Conservation (phyloP, 2,888 invertebrate species). For the Chloroclysta siterata region DNA sequence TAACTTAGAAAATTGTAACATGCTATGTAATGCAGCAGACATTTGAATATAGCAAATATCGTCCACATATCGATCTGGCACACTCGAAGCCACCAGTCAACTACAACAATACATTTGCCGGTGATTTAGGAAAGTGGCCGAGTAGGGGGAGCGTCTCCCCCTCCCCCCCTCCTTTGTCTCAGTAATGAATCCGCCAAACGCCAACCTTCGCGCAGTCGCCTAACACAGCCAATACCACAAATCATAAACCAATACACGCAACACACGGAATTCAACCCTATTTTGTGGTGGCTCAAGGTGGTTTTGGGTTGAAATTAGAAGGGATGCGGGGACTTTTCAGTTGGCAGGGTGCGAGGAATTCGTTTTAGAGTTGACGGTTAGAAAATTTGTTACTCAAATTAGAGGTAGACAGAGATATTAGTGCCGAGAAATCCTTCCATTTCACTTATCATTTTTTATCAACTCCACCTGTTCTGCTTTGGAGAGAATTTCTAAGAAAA, state of each 20-base stretch:
- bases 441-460: constrained; percentile 32
- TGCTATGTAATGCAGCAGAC: not conserved
- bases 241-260: constrained; percentile 60
- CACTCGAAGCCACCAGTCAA: constrained; percentile 38
- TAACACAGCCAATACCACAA: constrained; percentile 60
- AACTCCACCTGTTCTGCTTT: not conserved
- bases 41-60: constrained; percentile 23
- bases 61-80: constrained; percentile 31
- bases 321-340: constrained; percentile 16
- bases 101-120: constrained; percentile 73
- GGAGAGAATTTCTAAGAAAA: not conserved
- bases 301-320: constrained; percentile 8
- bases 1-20: not conserved
- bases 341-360: constrained; percentile 48
- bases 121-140: constrained; percentile 82
- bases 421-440: constrained; percentile 60
- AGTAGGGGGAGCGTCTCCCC: constrained; percentile 43
- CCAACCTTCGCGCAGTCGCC: constrained; percentile 78
- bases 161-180: constrained; percentile 71
- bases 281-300: not conserved
- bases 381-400: constrained; percentile 76
- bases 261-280: constrained; percentile 22
- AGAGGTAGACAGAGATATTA: constrained; percentile 67
- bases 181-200: constrained; percentile 83
- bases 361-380: constrained; percentile 72